Evolutionary conservation across 2,113 vertebrate genomes (phyloP), one percentile per base, ranked within the genome.

Genomic region (Sander vitreus): DNA sequence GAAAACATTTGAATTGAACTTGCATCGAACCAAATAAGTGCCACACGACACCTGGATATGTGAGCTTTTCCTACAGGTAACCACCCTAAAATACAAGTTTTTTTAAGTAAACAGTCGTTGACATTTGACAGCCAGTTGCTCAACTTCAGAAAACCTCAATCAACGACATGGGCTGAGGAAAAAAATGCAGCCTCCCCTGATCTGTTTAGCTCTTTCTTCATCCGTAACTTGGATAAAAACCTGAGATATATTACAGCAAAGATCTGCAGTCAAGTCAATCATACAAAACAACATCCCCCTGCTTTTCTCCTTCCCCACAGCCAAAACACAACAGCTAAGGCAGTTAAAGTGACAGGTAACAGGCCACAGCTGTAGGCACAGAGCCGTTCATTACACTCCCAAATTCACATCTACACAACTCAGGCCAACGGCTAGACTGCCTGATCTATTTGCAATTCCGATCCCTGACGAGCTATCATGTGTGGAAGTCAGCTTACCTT

Each of bases 401-500:
- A 74, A 45, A 74, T 64, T 65, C n/a, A 71, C 54, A 78, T 60
- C 36, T 43, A 60, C 53, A 70, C 69, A 73, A 39, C 78, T 45
- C 60, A 68, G 74, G n/a, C 60, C 30, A 39, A 78, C 72, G 64
- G 50, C 39, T 6, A 14, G 50, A 79, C 54, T 73, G 63, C 73
- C 36, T 64, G 0, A 51, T 78, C 39, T 21, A 71, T 83, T 74
- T 81, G 39, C 72, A 81, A 67, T 58, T 86, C 23, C 81, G 85
- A 88, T 71, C 65, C 43, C 58, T n/a, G 55, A 59, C 45, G 33
- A 57, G 45, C 39, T 0, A 58, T 48, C 45, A 30, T 58, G 72
- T 69, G 64, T 48, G 43, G 64, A 14, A 59, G 27, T 45, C 43
- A 10, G 36, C 96, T 96, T 97, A 99, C 98, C 98, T 97, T 97